Conservation (phyloP, 2,888 invertebrate genomes). For the Agrilus mali region DNA sequence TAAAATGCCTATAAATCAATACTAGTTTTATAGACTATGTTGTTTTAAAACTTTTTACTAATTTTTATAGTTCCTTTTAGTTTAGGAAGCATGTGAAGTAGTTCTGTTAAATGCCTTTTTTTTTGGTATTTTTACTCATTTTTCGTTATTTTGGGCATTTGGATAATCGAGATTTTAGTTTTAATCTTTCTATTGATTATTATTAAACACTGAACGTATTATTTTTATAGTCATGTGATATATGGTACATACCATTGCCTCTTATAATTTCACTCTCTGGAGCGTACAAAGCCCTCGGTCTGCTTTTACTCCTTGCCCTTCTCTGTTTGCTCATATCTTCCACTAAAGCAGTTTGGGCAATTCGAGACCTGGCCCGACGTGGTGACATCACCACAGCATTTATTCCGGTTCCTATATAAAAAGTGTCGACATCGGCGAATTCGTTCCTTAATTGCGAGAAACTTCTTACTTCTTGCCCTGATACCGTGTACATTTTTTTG, state of each 20-base stretch:
- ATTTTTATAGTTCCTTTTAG: too few species aligned
- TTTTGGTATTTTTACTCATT: too few species aligned
- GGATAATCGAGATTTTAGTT: too few species aligned
- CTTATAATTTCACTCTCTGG: conserved; percentile 72
- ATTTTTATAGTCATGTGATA: too few species aligned
- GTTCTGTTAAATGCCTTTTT: too few species aligned
- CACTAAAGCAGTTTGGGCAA: conserved; percentile 39
- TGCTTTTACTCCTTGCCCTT: conserved; percentile 70
- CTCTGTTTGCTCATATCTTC: conserved; percentile 43
- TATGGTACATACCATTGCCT: conserved; percentile 48
- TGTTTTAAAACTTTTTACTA: too few species aligned
- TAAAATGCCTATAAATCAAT: too few species aligned
- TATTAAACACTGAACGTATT: too few species aligned
- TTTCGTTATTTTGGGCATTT: too few species aligned
- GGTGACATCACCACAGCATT: conserved; percentile 46
- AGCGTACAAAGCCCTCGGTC: conserved; percentile 72
- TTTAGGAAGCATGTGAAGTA: too few species aligned
- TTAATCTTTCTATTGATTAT: too few species aligned
- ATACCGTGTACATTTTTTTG: conserved; percentile 82
- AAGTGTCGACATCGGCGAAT: conserved; percentile 82
- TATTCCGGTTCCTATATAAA: conserved; percentile 59
- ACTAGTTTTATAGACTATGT: too few species aligned
- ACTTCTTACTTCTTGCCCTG: conserved; percentile 86
- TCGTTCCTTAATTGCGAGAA: conserved; percentile 89
- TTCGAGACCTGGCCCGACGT: conserved; percentile 51